Base-by-base conservation (phyloP, 1,140 invertebrate species). In the Odontomachus brunneus region DNA sequence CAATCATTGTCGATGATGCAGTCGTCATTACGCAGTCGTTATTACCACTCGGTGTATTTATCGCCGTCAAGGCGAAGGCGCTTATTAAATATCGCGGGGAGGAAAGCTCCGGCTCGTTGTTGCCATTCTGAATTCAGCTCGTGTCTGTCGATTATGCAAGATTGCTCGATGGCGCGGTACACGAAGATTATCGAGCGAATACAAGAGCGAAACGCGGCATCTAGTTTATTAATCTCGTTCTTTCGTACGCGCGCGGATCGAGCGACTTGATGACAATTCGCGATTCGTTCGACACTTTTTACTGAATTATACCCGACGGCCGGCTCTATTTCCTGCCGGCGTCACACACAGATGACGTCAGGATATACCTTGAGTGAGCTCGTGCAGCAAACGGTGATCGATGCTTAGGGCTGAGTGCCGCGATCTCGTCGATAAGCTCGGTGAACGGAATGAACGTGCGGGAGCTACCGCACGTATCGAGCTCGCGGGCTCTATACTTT, bases 291-390 rank as follows among this genome's bases (percentile, higher is more conserved):
- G 29, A 5, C 29, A 15, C 15, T 7, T 76, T 53, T 67, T 57
- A 48, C 55, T 69, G 17, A 80, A 69, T 80, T 69, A 59, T 22
- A 9, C 9, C 19, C 62, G 1, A 15, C 22, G 14, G 1, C 9
- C 26, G 26, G n/a, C 33, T 59, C 14, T 48, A 17, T 48, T 80
- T 80, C 65, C 65, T 51, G n/a, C 9, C 44, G 5, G 3, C 1
- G 17, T 65, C 15, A 4, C 53, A 82, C 15, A 9, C 53, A 72
- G 17, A 24, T 78, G 66, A 84, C 82, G 73, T 78, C 65, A 66
- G 65, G 66, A 78, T 62, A 33, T 60, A 49, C 74, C 74, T 78
- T 15, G 62, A 60, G 33, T n/a, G 26, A 2, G 3, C 44, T 24
- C 24, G 24, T 60, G 22, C n/a, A 11, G 12, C 15, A 17, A 22